These are phyloP conservation scores for Cephalophus harveyi DNA, from an alignment of 2,113 vertebrate genomes.

Conservation along the genomic window DNA sequence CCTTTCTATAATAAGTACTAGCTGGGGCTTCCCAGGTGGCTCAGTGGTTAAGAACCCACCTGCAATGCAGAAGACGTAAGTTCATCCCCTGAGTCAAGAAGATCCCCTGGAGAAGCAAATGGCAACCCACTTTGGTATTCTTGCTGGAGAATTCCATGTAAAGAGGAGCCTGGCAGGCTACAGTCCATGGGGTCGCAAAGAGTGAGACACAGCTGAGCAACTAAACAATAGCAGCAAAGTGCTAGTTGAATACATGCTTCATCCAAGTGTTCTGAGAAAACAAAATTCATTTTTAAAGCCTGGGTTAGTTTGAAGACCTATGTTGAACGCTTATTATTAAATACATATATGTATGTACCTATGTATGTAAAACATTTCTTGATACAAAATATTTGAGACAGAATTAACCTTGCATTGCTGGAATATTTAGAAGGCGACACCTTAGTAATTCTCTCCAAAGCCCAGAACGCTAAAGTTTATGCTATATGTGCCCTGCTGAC, in stretches of 20 bases:
- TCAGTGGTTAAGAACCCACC: background rate
- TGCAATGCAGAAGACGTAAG: background rate
- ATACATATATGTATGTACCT: background rate
- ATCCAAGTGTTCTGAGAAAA: background rate
- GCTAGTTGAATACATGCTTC: background rate
- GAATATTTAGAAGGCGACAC: background rate
- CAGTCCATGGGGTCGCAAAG: background rate
- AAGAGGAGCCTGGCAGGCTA: background rate
- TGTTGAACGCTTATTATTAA: background rate
- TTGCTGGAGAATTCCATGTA: background rate
- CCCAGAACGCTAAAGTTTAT: background rate
- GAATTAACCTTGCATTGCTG: background rate
- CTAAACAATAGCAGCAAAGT: background rate
- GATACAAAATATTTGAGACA: background rate
- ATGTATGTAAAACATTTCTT: background rate
- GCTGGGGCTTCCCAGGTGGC: background rate
- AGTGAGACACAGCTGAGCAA: background rate
- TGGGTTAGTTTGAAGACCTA: background rate
- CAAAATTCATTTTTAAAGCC: background rate
- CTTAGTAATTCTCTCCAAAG: background rate
- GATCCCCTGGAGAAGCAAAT: background rate
- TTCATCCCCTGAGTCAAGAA: background rate
- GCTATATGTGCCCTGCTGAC: constrained; percentile 36
- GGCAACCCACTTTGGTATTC: background rate
- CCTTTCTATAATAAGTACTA: background rate